Evolutionary conservation across 2,797 vertebrate species (phyloP), one percentile per base, ranked within the genome.

Genomic region (Ambastaia sidthimunki): DNA sequence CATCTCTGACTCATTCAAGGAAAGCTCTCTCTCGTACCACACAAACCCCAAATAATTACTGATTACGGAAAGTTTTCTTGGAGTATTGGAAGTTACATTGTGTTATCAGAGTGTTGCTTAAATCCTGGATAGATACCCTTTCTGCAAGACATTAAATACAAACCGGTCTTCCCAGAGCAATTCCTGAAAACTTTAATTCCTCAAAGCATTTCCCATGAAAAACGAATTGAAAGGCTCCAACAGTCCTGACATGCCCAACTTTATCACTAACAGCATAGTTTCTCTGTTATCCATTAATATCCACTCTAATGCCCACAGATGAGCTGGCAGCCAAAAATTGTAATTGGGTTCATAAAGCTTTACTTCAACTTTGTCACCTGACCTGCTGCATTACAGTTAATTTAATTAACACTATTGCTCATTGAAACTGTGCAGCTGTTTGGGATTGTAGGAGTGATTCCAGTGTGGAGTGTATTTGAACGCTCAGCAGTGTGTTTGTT

Each of bases 1-100:
- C 31, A 70, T 71, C 12, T 28, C 25, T 34, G n/a, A 63, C 47
- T 25, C 60, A 69, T 31, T 70, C 65, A 77, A 78, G 77, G 71
- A 76, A 68, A 70, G 71, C 25, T 54, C 19, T 25, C 37, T 23
- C 70, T 76, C 83, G 1, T 28, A 16, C 75, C 19, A 72, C 12
- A 11, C 12, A 41, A 50, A 67, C 52, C 44, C 59, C n/a, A 4
- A 16, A 3, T 2, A 25, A 60, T 28, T 15, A 60, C 57, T 28
- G 21, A 60, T n/a, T 37, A 65, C 10, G 1, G 62, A 1, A 37
- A 11, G 62, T 65, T 37, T 65, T 31, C 62, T 2, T 37, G 62
- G 25, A 15, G 15, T 10, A 41, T 41, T 41, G 37, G 37, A 41
- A 41, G 47, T n/a, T n/a, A n/a, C n/a, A n/a, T n/a, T n/a, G n/a